Base-by-base conservation (phyloP, 2,888 invertebrate species). In the Subacronicta megacephala region DNA sequence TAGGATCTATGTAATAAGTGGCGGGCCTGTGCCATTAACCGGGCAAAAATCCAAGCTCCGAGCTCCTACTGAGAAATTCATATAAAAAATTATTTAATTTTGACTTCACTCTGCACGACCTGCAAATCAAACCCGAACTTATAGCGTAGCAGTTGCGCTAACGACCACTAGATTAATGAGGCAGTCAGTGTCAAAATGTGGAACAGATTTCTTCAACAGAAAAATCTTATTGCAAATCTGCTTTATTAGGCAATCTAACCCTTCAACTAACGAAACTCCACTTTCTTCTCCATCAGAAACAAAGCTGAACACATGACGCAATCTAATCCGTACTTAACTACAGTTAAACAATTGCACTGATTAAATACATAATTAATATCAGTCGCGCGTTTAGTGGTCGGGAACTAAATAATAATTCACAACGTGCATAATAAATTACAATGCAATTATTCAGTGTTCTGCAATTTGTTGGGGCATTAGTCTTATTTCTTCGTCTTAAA, bases 391-490 rank as follows among this genome's bases (percentile, higher is more conserved):
- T 38, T 29, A 59, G n/a, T 12, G 1, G 1, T 16, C 9, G 6
- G 33, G 31, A 23, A 26, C 35, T 45, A 42, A 60, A 53, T 53
- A 59, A 59, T 42, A 49, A n/a, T 47, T 26, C 23, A 29, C 29
- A 26, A 26, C 26, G 23, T 35, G 33, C 26, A 23, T 47, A 26
- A 59, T 53, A 40, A 65, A 35, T 49, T 35, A 65, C 17, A 49
- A 60, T 29, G 49, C 54, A 42, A 60, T 64, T 54, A 54, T 53
- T 64, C 37, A 35, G 40, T 41, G 35, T 17, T 7, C 6, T 26
- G 44, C 47, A 54, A 65, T 65, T 65, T 60, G 66, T 49, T 31
- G 12, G 12, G 33, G 17, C 60, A 45, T 64, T 59, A 49, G 31
- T 65, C 44, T 45, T 60, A 49, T 38, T 42, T 43, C 35, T 26